Evolutionary conservation across 37 sponge, comb jelly and placozoan species (phyloP), one percentile per base, ranked within the genome.

Genomic region (Hexactinellida sp.): DNA sequence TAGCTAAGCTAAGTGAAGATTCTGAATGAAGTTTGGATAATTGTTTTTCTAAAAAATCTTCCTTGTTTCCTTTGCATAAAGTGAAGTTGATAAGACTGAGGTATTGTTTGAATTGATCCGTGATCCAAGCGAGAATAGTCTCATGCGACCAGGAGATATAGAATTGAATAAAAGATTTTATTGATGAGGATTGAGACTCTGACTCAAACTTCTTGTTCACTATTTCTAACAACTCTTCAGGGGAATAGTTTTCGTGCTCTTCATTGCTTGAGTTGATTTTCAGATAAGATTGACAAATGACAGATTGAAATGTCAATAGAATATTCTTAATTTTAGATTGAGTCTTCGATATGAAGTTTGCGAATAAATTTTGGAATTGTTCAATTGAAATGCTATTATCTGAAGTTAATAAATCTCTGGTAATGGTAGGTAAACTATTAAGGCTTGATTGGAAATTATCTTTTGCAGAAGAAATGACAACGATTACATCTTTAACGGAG

Each of bases 61-160:
- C 5, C 34, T 63, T 1, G 5, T 63, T 10, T 25, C 19, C 5
- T 10, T 63, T 7, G 30, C 34, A 28, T 63, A 63, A 63, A n/a
- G 28, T 63, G 76, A n/a, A 63, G 13, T 10, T 10, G 5, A 63
- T 28, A 63, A 63, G 21, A 63, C 76, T 63, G 1, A n/a, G 13
- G 13, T 25, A 63, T n/a, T 63, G 76, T 23, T 63, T 23, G 13
- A 63, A 28, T 63, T 63, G 76, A n/a, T 10, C 21, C 25, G 76
- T 63, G 25, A 63, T 28, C 76, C 76, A 63, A 7, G 21, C 13
- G 30, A 7, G 5, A 32, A 63, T 3, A 23, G 5, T 32, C 3
- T 63, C 76, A 25, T 63, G 76, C 3, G 76, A 63, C 76, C 76
- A 63, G 76, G 21, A 63, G 5, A 63, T n/a, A 63, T 63, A 63